Base-by-base conservation (phyloP, 2,888 invertebrate species). In the Caenorhabditis virilis region DNA sequence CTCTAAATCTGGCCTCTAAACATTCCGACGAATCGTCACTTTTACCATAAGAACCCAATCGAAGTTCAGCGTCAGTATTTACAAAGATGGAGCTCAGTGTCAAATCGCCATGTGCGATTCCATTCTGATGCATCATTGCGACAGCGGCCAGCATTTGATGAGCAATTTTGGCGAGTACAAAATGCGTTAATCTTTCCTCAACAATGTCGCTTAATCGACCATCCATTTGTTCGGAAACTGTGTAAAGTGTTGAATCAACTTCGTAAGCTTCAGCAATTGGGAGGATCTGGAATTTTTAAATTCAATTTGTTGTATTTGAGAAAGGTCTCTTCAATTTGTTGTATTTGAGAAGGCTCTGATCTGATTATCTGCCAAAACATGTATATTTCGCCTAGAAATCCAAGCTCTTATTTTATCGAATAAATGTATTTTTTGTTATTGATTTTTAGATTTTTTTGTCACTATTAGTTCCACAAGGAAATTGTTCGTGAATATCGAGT, bases 31-130 rank as follows among this genome's bases (percentile, higher is more conserved):
- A 60, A 39, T 60, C 65, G 25, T 65, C 65, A 39, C 56, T 57
- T 49, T 60, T 59, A 16, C 65, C 65, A 30, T 65, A 65, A 0
- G 65, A 60, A 2, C 52, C 50, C 18, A 65, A 56, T 22, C 55
- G 45, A 18, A 65, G 56, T 18, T 60, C 65, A 23, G 65, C 65
- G 46, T 65, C 65, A 23, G 65, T 65, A 53, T 65, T 65, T 7
- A 65, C 65, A 16, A 39, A 46, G 23, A 65, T 65, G n/a, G 65
- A 52, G 41, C 42, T 53, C 16, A 65, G 56, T 5, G 65, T 65
- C 18, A 65, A 43, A 16, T 65, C 60, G 35, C 65, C 65, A 52
- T 65, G 65, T 1, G 65, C 56, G 30, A 65, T 60, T 45, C 60
- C 49, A 51, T 60, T 60, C 26, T 59, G 56, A 30, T 65, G 65